Evolutionary conservation across 2,888 invertebrate genomes (phyloP).

Genomic region (Itoplectis maculator): DNA sequence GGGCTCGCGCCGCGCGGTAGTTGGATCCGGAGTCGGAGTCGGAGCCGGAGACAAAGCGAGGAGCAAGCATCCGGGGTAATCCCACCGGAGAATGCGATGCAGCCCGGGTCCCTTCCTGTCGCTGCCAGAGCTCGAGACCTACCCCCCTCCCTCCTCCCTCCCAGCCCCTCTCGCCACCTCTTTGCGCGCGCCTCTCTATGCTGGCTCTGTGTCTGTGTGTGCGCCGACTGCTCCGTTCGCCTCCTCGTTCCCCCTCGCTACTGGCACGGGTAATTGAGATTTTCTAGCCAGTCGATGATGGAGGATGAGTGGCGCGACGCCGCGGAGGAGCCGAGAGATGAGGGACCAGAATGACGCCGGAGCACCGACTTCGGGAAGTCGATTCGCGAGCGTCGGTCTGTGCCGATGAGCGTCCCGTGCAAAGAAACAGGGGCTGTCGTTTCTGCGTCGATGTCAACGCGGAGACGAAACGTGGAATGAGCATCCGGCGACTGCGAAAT

Average conservation of each 20-base stretch:
- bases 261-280: slow-evolving; percentile 79
- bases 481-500: slow-evolving; percentile 53
- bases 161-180: too few relatives aligned
- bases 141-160: too few relatives aligned
- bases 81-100: slow-evolving; percentile 80
- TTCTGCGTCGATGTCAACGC: slow-evolving; percentile 47
- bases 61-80: slow-evolving; percentile 80
- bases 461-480: slow-evolving; percentile 58
- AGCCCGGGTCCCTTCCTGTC: slow-evolving; percentile 77
- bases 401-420: slow-evolving; percentile 54
- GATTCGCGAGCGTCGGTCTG: slow-evolving; percentile 53
- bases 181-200: slow-evolving; percentile 9
- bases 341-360: slow-evolving; percentile 53
- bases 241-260: slow-evolving; percentile 71
- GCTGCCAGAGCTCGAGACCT: slow-evolving; percentile 61
- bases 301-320: slow-evolving; percentile 50
- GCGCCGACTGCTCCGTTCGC: slow-evolving; percentile 55
- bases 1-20: slow-evolving; percentile 71
- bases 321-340: slow-evolving; percentile 22
- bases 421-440: slow-evolving; percentile 57
- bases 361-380: slow-evolving; percentile 57
- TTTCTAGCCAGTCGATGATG: slow-evolving; percentile 73
- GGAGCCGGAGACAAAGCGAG: slow-evolving; percentile 81
- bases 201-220: slow-evolving; percentile 32
- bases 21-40: slow-evolving; percentile 74